Evolutionary conservation across 1,140 invertebrate genomes (phyloP).

Genomic region (Helicoverpa zea): DNA sequence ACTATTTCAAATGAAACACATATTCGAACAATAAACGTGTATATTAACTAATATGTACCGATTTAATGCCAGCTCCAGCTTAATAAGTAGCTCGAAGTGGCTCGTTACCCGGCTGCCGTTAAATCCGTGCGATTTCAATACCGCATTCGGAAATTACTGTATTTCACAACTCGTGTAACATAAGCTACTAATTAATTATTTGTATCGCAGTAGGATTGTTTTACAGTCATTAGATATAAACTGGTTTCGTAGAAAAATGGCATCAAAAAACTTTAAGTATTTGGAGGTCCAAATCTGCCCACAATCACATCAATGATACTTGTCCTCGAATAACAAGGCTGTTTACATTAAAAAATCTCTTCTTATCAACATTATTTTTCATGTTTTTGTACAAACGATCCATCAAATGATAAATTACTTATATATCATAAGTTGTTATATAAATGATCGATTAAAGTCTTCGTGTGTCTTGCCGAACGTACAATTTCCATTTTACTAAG

Average conservation of each 20-base stretch:
- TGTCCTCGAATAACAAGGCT: too few species aligned
- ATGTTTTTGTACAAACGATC: background rate
- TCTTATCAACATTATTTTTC: background rate
- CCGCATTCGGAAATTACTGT: background rate
- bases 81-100: background rate
- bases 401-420: constrained; percentile 65
- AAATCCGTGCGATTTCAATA: constrained; percentile 5
- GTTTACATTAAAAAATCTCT: background rate
- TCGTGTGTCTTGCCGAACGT: constrained; percentile 60
- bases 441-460: constrained; percentile 62
- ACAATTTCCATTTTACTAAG: constrained; percentile 66
- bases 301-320: too few species aligned
- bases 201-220: background rate
- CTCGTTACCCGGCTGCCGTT: background rate
- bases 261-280: too few species aligned
- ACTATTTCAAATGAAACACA: background rate
- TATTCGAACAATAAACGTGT: constrained; percentile 6
- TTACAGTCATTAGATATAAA: too few species aligned
- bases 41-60: constrained; percentile 1
- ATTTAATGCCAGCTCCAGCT: background rate
- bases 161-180: constrained; percentile 9
- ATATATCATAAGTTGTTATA: constrained; percentile 56
- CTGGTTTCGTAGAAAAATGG: too few species aligned
- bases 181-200: background rate
- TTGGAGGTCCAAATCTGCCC: too few species aligned